Base-by-base conservation (phyloP, 2,113 vertebrate genomes). In the Oryzias curvinotus region DNA sequence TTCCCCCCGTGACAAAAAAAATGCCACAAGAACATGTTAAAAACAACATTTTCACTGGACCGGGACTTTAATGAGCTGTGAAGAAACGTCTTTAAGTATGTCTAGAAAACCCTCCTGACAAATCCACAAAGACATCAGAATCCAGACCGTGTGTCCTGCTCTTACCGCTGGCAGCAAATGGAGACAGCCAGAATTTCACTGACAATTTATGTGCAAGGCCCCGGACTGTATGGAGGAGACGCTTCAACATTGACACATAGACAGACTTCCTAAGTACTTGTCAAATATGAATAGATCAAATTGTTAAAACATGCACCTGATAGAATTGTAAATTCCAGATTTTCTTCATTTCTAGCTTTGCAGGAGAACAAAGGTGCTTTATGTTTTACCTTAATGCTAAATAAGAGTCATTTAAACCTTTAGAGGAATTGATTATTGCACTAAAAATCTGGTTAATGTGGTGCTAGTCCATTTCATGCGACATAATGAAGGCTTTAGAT, bases 381-480 rank as follows among this genome's bases (percentile, higher is more conserved):
- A 44, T 16, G 13, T 50, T 51, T 58, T 53, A 44, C 7, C 23
- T 65, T 5, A 5, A 12, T 16, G 15, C 19, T 5, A 16, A 42
- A 17, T 52, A 13, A 61, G 10, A 7, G 8, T 17, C 21, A 49
- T 30, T 10, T 7, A 42, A 23, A 56, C 18, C 53, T 56, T 55
- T 47, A n/a, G 15, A 44, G 25, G 7, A 53, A 5, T 19, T 4
- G 64, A 30, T 55, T 54, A 59, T 65, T 30, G 28, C 15, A 58
- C 17, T 5, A n/a, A 5, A 8, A 50, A n/a, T 26, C 14, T 52
- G 25, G 62, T 63, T 55, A 30, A 23, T 49, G 46, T 46, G 44
- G 21, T 48, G 10, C n/a, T 43, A 14, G n/a, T 43, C 7, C 16
- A 10, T 42, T 50, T 19, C 18, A 57, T 59, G 23, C 17, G 14